A percentile compares a stretch with the other conserved stretches of the same genome.
Evolutionary conservation across 2,888 invertebrate species (phyloP).

Genomic region (Dendrolimus pini): DNA sequence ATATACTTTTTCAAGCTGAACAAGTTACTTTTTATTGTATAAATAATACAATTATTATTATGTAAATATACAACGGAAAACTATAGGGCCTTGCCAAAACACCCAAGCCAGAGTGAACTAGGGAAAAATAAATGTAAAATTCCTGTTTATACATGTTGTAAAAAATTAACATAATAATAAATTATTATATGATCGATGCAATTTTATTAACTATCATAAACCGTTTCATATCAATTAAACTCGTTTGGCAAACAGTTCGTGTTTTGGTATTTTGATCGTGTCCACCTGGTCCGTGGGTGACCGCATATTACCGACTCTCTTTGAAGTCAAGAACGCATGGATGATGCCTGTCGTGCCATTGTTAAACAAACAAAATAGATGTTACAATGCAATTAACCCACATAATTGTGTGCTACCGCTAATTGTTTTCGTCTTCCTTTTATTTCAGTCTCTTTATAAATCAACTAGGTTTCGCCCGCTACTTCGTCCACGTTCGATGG

Average conservation of each 20-base stretch:
- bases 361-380: constrained; percentile 29
- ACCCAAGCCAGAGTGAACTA: no score
- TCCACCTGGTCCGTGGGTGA: constrained; percentile 57
- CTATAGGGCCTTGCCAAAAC: no score
- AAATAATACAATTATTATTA: no score
- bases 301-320: constrained; percentile 35
- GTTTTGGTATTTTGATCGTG: constrained; percentile 42
- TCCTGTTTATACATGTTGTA: no score
- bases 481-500: no score
- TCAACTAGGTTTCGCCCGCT: constrained; percentile 4
- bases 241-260: constrained; percentile 42
- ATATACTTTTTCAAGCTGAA: no score
- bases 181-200: background rate
- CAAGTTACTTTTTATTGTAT: no score
- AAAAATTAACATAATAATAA: no score
- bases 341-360: constrained; percentile 20
- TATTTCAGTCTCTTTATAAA: constrained; percentile 15
- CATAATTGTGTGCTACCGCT: constrained; percentile 30
- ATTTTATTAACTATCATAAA: background rate
- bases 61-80: no score
- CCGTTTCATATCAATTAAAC: constrained; percentile 17
- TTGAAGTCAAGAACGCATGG: constrained; percentile 40
- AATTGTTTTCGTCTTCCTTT: constrained; percentile 24
- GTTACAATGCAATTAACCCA: constrained; percentile 39
- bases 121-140: no score